Evolutionary conservation across 2,797 vertebrate genomes (phyloP).

Genomic region (Coendou prehensilis): DNA sequence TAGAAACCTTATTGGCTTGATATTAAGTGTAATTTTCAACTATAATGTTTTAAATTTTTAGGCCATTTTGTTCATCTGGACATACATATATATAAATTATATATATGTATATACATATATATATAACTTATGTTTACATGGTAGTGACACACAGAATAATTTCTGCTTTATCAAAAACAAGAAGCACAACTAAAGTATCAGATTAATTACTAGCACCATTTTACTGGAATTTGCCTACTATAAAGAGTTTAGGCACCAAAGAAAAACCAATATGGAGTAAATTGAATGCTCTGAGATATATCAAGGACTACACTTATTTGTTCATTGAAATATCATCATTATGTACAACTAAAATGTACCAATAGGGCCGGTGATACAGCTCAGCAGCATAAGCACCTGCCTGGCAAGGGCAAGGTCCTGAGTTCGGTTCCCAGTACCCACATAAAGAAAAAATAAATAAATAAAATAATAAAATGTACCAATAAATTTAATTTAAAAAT

Average conservation of each 20-base stretch:
- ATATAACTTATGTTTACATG: constrained; percentile 71
- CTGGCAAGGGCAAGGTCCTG: no score
- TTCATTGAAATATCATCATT: not conserved
- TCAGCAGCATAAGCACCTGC: no score
- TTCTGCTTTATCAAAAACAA: constrained; percentile 65
- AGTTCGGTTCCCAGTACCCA: no score
- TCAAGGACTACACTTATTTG: not conserved
- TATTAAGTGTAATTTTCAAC: not conserved
- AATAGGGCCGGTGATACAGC: not conserved
- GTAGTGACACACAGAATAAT: constrained; percentile 58
- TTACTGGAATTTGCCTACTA: not conserved
- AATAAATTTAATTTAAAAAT: not conserved
- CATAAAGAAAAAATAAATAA: no score
- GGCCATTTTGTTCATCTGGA: not conserved
- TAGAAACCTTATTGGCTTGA: not conserved
- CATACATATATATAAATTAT: no score
- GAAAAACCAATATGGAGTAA: not conserved
- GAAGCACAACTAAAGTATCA: constrained; percentile 68
- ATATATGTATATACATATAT: not conserved
- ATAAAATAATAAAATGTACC: not conserved
- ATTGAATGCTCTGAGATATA: not conserved
- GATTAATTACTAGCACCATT: constrained; percentile 70
- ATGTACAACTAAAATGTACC: not conserved
- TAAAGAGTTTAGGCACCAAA: not conserved
- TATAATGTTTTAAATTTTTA: constrained; percentile 64